These are phyloP conservation scores for Phortica okadai DNA, from an alignment of 2,888 invertebrate genomes.

Conservation along the genomic window DNA sequence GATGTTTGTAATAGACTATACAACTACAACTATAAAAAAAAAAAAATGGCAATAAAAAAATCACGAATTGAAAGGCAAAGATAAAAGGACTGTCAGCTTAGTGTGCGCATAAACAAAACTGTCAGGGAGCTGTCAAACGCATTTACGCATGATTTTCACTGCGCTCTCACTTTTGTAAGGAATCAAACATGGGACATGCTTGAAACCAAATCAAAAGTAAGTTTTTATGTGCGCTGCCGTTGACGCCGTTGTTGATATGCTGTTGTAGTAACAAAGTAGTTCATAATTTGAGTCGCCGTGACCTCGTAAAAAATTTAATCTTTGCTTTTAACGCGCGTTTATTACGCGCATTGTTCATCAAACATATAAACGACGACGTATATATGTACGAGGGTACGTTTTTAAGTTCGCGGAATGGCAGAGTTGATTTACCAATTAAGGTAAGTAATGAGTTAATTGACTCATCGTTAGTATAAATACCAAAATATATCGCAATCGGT, in stretches of 20 bases:
- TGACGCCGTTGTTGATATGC: not conserved
- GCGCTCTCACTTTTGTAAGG: not conserved
- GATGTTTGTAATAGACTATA: not conserved
- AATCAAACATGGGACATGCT: not conserved
- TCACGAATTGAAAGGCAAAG: not conserved
- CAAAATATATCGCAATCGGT: no score
- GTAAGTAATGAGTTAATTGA: no score
- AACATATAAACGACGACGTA: not conserved
- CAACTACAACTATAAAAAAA: not conserved
- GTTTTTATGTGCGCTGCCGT: not conserved
- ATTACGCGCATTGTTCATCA: not conserved
- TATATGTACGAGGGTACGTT: no score
- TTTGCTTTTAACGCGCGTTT: slow-evolving; percentile 24
- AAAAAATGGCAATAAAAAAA: not conserved
- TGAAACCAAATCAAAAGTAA: no score
- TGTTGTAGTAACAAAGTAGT: not conserved
- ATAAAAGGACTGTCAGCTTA: not conserved
- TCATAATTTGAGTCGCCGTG: not conserved
- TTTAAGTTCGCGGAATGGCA: no score
- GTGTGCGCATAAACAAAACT: not conserved
- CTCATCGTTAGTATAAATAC: no score
- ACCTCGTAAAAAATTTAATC: slow-evolving; percentile 18
- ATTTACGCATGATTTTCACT: slow-evolving; percentile 6
- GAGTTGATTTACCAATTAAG: no score
- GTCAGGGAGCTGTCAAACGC: slow-evolving; percentile 22